Evolutionary conservation across 2,888 invertebrate species (phyloP), one percentile per base, ranked within the genome.

Genomic region (Aromia moschata): DNA sequence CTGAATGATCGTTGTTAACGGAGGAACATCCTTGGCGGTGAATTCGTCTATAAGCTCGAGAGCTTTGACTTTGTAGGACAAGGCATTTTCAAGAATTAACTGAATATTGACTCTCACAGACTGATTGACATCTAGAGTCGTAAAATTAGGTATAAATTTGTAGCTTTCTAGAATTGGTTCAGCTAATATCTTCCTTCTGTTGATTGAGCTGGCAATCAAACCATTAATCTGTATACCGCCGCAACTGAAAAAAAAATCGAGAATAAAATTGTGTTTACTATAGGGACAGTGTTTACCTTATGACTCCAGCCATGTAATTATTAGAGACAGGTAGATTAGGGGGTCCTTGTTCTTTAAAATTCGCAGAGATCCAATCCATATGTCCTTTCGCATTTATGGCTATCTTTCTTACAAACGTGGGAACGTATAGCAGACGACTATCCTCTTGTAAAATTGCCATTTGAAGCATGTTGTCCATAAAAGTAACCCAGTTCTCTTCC

Each of bases 401-500:
- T 2, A 86, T 58, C 53, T 78, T 80, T 53, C 82, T 79, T 37
- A 87, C 82, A 16, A 84, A 78, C 1, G 85, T 86, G 0, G 94
- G 94, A 0, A 94, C 85, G 72, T 88, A 85, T 1, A 93, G 84
- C 1, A 87, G 84, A 2, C 90, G 82, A 0, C 87, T 87, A 68
- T 89, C 88, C 33, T 85, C 83, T n/a, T 87, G 85, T 12, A 93
- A 75, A 54, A 94, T 88, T 7, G 71, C 70, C 70, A 92, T 85
- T 80, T 95, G 95, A 10, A 96, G 83, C 88, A 95, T 89, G 49
- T 91, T 91, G 80, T 95, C 95, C 84, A 95, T 86, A 80, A 93
- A 94, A 0, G 93, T 86, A 9, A 93, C 89, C 93, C 94, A 95
- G 80, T 94, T 93, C 12, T 68, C 60, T 0, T 63, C 33, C 76